Percentiles rank a stretch among this genome's conserved stretches.
Evolutionary conservation across 2,113 vertebrate species (phyloP).

Genomic region (Tonatia bakeri): DNA sequence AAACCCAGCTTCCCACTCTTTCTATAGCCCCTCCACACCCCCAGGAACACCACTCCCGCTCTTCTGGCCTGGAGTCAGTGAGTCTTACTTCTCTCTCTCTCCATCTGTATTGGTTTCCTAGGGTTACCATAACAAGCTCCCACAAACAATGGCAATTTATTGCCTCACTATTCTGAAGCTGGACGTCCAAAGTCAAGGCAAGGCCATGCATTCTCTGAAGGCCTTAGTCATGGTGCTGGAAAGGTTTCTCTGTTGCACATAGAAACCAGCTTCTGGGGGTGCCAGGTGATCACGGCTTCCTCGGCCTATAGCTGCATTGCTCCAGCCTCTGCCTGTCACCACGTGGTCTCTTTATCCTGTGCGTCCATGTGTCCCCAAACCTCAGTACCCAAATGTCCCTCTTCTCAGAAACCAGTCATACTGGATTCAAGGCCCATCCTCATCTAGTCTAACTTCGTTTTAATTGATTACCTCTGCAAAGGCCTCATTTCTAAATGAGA

Average conservation of each 20-base stretch:
- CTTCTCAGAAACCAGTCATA: background rate
- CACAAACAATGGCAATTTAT: background rate
- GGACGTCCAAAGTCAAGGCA: background rate
- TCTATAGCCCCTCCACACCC: background rate
- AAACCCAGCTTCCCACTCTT: background rate
- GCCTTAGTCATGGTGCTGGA: too few species aligned
- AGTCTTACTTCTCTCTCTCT: background rate
- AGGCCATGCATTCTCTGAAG: background rate
- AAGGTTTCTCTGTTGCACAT: too few species aligned
- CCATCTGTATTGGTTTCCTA: background rate
- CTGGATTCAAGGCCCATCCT: background rate
- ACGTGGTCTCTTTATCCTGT: background rate
- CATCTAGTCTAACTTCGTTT: background rate
- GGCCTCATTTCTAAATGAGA: background rate
- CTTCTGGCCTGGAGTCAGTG: background rate
- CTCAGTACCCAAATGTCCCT: background rate
- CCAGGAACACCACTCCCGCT: background rate
- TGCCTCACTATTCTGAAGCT: background rate
- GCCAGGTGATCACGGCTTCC: background rate
- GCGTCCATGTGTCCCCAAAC: background rate
- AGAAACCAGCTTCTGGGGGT: background rate
- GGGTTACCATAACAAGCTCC: background rate
- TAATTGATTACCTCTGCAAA: background rate
- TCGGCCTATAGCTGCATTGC: rapidly evolving
- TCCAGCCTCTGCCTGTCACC: background rate